Evolutionary conservation across 2,797 vertebrate genomes (phyloP), one percentile per base, ranked within the genome.

Genomic region (Falco concolor): DNA sequence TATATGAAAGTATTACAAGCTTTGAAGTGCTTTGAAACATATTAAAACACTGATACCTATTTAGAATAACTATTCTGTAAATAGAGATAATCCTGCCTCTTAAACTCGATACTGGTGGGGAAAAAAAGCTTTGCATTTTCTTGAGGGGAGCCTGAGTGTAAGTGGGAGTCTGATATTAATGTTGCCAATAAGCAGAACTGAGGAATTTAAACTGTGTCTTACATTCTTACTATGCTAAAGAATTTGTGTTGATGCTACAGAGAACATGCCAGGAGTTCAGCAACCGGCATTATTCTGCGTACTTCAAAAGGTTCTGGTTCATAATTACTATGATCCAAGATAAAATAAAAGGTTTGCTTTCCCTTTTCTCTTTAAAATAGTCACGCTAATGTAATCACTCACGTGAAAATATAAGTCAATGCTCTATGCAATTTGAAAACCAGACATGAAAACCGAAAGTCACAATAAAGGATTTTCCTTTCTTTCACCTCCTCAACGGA

Each of bases 1-100:
- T 97, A 97, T 98, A 97, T 98, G 97, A 98, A 98, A 98, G 96
- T 97, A 98, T 97, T 97, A 97, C 94, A 97, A 90, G 96, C 96
- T 97, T 97, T 98, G 96, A 98, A 98, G 96, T 97, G 96, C 96
- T 97, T 93, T 97, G 94, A 97, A 98, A 98, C 95, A 95, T 96
- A 97, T 96, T 97, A 97, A 98, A 98, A 97, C 94, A 92, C 90
- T 97, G 97, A 97, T 97, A 98, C 96, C 97, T 98, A 95, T 96
- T 97, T 97, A 96, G 89, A 97, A 97, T 96, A 97, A 97, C 94
- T 91, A 94, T 92, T 97, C 95, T 87, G 94, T 86, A 97, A 98
- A 98, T 92, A 97, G 93, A 96, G 89, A 97, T 97, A 98, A 97
- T 96, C 93, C 95, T 88, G 89, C 88, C 87, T 95, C 87, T 95